Conservation (phyloP, 2,888 invertebrate genomes). For the Eristalis tenax region DNA sequence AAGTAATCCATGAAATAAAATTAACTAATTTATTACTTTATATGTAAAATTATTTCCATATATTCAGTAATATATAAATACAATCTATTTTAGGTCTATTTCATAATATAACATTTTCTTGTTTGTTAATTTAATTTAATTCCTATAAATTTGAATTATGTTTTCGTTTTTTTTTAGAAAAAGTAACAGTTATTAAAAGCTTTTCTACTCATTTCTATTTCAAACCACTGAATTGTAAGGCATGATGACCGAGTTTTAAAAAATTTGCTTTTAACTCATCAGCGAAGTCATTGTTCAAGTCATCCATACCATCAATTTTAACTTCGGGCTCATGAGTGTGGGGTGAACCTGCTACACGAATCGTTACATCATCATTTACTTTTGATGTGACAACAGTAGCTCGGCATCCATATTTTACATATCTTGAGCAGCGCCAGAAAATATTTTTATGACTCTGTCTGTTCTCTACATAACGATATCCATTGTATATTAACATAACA, state of each 20-base stretch:
- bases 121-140: not conserved
- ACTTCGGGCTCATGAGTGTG: conserved; percentile 80
- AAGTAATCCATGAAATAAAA: not conserved
- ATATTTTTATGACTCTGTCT: conserved; percentile 81
- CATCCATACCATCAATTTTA: conserved; percentile 76
- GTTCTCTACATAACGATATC: conserved; percentile 81
- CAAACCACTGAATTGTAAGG: conserved; percentile 72
- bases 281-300: conserved; percentile 76
- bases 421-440: conserved; percentile 81
- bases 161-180: not conserved
- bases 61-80: conserved; percentile 21
- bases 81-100: not conserved
- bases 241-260: conserved; percentile 73
- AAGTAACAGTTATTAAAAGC: not conserved
- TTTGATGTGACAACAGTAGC: conserved; percentile 81
- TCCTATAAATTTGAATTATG: not conserved
- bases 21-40: too few relatives aligned
- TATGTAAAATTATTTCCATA: conserved; percentile 3
- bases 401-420: conserved; percentile 80
- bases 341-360: conserved; percentile 79
- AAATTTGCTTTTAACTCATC: conserved; percentile 76
- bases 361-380: conserved; percentile 76
- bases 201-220: conserved; percentile 53
- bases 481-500: conserved; percentile 80
- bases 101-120: not conserved